These are phyloP conservation scores for Apotomis betuletana DNA, from an alignment of 2,888 invertebrate genomes.

Conservation along the genomic window DNA sequence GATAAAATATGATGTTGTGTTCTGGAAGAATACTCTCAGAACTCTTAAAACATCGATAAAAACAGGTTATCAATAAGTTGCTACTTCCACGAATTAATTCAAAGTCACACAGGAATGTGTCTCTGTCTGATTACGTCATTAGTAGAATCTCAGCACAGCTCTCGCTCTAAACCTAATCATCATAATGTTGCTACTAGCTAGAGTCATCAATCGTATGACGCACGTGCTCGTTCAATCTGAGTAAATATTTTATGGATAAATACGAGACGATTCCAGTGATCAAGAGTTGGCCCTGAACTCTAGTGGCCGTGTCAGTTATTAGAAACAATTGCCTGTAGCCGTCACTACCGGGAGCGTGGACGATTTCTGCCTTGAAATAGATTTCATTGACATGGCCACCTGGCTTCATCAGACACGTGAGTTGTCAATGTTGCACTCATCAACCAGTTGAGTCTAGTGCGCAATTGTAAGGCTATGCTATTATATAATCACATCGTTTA, in stretches of 20 bases:
- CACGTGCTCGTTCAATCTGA: slow-evolving; percentile 56
- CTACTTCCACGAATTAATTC: slow-evolving; percentile 5
- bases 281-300: slow-evolving; percentile 66
- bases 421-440: slow-evolving; percentile 49
- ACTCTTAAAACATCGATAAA: not conserved
- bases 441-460: slow-evolving; percentile 38
- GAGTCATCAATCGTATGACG: slow-evolving; percentile 51
- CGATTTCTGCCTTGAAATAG: slow-evolving; percentile 53
- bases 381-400: slow-evolving; percentile 45
- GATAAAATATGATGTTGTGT: too few species aligned
- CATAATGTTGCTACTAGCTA: slow-evolving; percentile 53
- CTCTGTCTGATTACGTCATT: slow-evolving; percentile 24
- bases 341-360: slow-evolving; percentile 45
- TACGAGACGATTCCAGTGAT: slow-evolving; percentile 57
- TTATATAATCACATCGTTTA: slow-evolving; percentile 11
- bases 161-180: slow-evolving; percentile 52
- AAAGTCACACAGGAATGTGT: slow-evolving; percentile 2
- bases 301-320: slow-evolving; percentile 57
- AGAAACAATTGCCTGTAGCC: slow-evolving; percentile 57
- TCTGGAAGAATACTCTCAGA: too few species aligned
- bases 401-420: slow-evolving; percentile 42
- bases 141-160: slow-evolving; percentile 42
- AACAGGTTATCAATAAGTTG: not conserved
- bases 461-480: slow-evolving; percentile 27
- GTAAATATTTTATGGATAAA: slow-evolving; percentile 59